These are phyloP conservation scores for Regulus satrapa DNA, from an alignment of 2,113 vertebrate genomes.

Conservation along the genomic window DNA sequence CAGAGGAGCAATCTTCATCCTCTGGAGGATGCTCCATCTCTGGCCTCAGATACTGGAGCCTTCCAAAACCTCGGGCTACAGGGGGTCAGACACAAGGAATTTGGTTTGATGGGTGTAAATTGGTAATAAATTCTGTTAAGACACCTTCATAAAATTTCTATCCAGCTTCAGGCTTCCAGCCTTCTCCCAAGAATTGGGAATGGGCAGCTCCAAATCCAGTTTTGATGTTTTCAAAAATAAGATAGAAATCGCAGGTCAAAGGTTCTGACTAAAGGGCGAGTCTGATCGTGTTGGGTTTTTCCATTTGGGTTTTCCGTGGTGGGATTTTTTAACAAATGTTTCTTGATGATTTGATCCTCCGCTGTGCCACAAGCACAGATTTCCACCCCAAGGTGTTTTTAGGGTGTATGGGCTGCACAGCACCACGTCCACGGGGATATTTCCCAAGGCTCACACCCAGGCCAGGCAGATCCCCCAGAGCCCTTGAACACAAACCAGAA, in stretches of 20 bases:
- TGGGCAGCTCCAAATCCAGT: neutral
- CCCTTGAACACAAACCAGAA: neutral
- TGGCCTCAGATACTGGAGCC: neutral
- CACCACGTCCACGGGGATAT: neutral
- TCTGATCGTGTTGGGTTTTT: neutral
- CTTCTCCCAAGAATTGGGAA: neutral
- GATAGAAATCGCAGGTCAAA: neutral
- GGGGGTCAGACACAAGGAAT: neutral
- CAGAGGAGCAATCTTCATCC: neutral
- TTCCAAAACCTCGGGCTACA: neutral
- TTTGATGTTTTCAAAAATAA: neutral
- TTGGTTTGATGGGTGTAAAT: neutral
- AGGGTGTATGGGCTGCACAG: neutral
- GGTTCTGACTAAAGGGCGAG: neutral
- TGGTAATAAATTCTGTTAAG: neutral
- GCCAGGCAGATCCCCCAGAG: neutral
- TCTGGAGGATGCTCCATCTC: neutral
- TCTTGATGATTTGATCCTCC: neutral
- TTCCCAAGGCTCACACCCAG: neutral
- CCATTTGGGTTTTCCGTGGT: neutral
- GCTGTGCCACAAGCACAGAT: neutral
- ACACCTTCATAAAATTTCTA: neutral
- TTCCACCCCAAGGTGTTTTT: neutral
- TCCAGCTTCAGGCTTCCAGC: neutral
- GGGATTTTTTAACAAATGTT: rapidly evolving